A percentile compares a stretch with the other conserved stretches of the same genome.
These are phyloP conservation scores for Melanotaenia pygmaea DNA, from an alignment of 2,797 vertebrate species.

Conservation along the genomic window DNA sequence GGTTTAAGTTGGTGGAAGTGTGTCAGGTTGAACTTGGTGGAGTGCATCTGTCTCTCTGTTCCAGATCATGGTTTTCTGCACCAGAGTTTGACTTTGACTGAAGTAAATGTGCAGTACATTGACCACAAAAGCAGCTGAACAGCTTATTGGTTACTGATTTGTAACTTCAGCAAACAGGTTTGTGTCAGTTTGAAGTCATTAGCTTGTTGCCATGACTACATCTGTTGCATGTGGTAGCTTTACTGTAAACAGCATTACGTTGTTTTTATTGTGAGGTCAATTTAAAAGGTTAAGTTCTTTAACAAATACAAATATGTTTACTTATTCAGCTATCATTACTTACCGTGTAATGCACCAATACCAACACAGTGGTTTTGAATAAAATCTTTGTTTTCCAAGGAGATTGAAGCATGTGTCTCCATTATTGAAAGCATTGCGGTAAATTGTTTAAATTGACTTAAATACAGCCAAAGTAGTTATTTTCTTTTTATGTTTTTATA, in stretches of 20 bases:
- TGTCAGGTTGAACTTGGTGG: neutral
- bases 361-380: too few relatives aligned
- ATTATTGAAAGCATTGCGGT: too few relatives aligned
- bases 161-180: constrained; percentile 72
- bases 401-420: too few relatives aligned
- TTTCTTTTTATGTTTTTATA: too few relatives aligned
- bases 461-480: too few relatives aligned
- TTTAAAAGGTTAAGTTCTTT: constrained; percentile 2
- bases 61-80: constrained; percentile 5
- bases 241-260: constrained; percentile 38
- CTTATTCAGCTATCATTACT: too few relatives aligned
- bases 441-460: too few relatives aligned
- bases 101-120: constrained; percentile 31
- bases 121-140: constrained; percentile 30
- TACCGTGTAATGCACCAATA: too few relatives aligned
- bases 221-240: constrained; percentile 42
- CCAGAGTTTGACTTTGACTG: constrained; percentile 45
- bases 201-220: constrained; percentile 60
- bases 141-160: constrained; percentile 69
- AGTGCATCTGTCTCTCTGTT: constrained; percentile 13
- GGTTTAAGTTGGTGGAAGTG: too few relatives aligned
- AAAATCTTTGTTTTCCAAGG: too few relatives aligned
- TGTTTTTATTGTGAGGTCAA: constrained; percentile 9
- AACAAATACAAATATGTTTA: constrained; percentile 5
- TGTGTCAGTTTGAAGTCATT: constrained; percentile 58